Evolutionary conservation across 2,888 invertebrate genomes (phyloP).

Genomic region (Gibbula magus): DNA sequence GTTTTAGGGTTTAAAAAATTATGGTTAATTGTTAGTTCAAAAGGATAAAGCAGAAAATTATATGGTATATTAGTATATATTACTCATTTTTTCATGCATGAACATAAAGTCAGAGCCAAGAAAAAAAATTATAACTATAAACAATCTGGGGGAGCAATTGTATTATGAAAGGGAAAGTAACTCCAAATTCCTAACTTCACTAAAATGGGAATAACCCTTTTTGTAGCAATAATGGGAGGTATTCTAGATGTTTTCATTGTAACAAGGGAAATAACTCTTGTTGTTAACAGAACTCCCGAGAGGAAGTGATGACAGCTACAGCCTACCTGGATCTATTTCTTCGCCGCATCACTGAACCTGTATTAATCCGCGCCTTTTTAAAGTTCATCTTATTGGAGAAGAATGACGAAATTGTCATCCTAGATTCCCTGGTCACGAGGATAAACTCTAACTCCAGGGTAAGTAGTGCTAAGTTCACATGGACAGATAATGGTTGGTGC

Average conservation of each 20-base stretch:
- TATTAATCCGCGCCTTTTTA: slow-evolving; percentile 87
- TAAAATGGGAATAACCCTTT: too few relatives aligned
- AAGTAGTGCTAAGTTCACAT: slow-evolving; percentile 36
- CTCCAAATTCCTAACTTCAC: not conserved
- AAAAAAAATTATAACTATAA: too few relatives aligned
- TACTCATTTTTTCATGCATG: too few relatives aligned
- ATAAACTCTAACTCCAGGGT: slow-evolving; percentile 86
- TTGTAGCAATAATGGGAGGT: too few relatives aligned
- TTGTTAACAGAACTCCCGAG: slow-evolving; percentile 85
- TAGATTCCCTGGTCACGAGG: slow-evolving; percentile 88
- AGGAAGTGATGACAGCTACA: slow-evolving; percentile 93
- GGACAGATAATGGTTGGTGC: too few relatives aligned
- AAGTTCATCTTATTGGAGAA: slow-evolving; percentile 86
- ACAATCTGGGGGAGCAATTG: not conserved
- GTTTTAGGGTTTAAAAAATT: too few relatives aligned
- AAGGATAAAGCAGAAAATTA: too few relatives aligned
- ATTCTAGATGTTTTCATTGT: too few relatives aligned
- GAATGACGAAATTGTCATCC: slow-evolving; percentile 88
- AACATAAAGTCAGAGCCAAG: too few relatives aligned
- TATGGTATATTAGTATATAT: too few relatives aligned
- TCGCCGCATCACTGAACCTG: slow-evolving; percentile 89
- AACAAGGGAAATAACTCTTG: too few relatives aligned
- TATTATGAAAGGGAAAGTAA: not conserved
- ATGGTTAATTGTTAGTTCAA: too few relatives aligned
- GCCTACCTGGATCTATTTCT: slow-evolving; percentile 94